Percentiles rank a stretch among this genome's conserved stretches.
Conservation (phyloP, 2,113 vertebrate species). For the Xenopus laevis region DNA sequence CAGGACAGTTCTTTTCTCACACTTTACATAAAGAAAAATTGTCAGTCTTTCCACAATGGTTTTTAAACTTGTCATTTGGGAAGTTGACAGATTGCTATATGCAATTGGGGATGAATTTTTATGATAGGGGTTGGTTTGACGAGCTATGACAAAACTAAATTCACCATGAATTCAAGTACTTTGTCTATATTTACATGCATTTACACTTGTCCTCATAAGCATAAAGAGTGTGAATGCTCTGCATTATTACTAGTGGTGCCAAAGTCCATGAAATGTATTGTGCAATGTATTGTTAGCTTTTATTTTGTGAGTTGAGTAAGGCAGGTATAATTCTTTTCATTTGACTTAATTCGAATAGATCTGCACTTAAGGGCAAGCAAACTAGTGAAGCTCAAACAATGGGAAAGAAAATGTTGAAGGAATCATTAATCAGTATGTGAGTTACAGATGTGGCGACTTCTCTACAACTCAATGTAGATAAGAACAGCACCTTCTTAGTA, state of each 20-base stretch:
- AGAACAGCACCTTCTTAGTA: too few relatives aligned
- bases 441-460: slow-evolving; percentile 96
- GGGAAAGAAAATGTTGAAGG: slow-evolving; percentile 85
- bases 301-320: slow-evolving; percentile 71
- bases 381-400: slow-evolving; percentile 86
- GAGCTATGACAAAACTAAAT: slow-evolving; percentile 75
- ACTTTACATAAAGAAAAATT: too few relatives aligned
- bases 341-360: slow-evolving; percentile 69
- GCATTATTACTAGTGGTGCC: slow-evolving; percentile 22
- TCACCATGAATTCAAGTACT: slow-evolving; percentile 85
- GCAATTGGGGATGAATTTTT: slow-evolving; percentile 73
- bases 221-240: slow-evolving; percentile 77
- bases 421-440: slow-evolving; percentile 95
- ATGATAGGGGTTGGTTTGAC: slow-evolving; percentile 74
- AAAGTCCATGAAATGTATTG: slow-evolving; percentile 4
- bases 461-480: too few relatives aligned
- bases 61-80: slow-evolving; percentile 70
- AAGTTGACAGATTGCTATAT: slow-evolving; percentile 73
- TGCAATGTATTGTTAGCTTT: slow-evolving; percentile 1
- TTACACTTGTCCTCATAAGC: slow-evolving; percentile 78
- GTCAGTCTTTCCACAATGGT: slow-evolving; percentile 46
- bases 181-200: slow-evolving; percentile 83
- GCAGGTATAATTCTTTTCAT: slow-evolving; percentile 76
- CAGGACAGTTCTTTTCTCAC: too few relatives aligned
- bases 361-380: slow-evolving; percentile 79